These are phyloP conservation scores for Papilio polytes DNA, from an alignment of 1,140 invertebrate species.

Conservation along the genomic window DNA sequence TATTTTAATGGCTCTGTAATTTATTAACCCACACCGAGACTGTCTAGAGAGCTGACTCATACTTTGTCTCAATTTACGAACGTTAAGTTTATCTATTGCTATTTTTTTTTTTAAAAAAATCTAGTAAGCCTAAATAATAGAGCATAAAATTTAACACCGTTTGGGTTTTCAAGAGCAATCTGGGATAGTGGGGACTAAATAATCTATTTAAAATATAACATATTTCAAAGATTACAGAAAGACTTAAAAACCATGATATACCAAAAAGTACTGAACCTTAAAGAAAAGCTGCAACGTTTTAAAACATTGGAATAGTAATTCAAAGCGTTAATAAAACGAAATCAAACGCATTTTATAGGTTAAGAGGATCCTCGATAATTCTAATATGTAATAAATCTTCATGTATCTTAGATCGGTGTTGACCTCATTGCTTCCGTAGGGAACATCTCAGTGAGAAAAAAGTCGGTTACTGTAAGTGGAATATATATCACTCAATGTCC, in stretches of 20 bases:
- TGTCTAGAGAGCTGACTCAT: constrained; percentile 15
- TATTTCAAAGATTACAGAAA: no score
- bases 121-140: no score
- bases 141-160: no score
- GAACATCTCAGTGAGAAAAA: constrained; percentile 33
- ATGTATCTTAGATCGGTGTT: constrained; percentile 19
- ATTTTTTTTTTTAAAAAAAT: background rate
- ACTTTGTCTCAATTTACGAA: constrained; percentile 19
- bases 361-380: background rate
- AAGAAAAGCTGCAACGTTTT: no score
- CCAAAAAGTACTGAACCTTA: no score
- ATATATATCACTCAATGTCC: constrained; percentile 43
- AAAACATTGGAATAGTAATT: background rate
- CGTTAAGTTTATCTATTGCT: constrained; percentile 8
- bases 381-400: constrained; percentile 32
- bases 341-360: background rate
- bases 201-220: no score
- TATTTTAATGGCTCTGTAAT: constrained; percentile 22
- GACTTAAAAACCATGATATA: no score
- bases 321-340: background rate
- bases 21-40: constrained; percentile 14
- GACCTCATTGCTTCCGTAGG: constrained; percentile 31
- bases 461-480: constrained; percentile 9
- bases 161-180: no score
- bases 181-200: no score